A percentile compares a stretch with the other conserved stretches of the same genome.
Evolutionary conservation across 2,888 invertebrate species (phyloP).

Genomic region (Meghimatium bilineatum): DNA sequence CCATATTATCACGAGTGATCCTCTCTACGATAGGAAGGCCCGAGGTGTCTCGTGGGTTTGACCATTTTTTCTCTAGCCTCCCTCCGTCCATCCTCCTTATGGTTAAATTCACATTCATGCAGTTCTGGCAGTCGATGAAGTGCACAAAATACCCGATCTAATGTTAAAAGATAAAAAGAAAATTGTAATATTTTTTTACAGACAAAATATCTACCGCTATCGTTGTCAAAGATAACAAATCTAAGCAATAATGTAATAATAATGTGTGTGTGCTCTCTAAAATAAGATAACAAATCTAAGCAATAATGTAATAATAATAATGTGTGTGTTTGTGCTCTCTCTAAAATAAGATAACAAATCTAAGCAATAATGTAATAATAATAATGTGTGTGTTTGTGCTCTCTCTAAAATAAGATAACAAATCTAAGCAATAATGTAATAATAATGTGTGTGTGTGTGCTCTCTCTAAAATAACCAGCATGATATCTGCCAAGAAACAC

Average conservation of each 20-base stretch:
- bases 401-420: no score
- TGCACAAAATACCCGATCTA: slow-evolving; percentile 75
- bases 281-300: no score
- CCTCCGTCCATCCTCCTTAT: slow-evolving; percentile 75
- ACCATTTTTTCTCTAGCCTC: slow-evolving; percentile 76
- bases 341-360: no score
- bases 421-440: no score
- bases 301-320: no score
- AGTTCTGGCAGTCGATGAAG: slow-evolving; percentile 75
- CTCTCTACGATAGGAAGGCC: slow-evolving; percentile 71
- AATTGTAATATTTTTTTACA: background rate
- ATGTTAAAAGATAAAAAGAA: slow-evolving; percentile 38
- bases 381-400: no score
- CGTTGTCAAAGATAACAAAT: background rate
- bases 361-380: no score
- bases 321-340: no score
- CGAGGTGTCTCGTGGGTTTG: slow-evolving; percentile 75
- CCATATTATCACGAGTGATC: slow-evolving; percentile 64
- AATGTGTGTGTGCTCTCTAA: no score
- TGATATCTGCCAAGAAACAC: no score
- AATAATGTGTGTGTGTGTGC: no score
- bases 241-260: background rate
- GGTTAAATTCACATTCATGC: slow-evolving; percentile 75
- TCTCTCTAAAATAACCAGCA: no score
- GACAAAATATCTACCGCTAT: background rate